Evolutionary conservation across 2,113 vertebrate species (phyloP), one percentile per base, ranked within the genome.

Genomic region (Pedetes capensis): DNA sequence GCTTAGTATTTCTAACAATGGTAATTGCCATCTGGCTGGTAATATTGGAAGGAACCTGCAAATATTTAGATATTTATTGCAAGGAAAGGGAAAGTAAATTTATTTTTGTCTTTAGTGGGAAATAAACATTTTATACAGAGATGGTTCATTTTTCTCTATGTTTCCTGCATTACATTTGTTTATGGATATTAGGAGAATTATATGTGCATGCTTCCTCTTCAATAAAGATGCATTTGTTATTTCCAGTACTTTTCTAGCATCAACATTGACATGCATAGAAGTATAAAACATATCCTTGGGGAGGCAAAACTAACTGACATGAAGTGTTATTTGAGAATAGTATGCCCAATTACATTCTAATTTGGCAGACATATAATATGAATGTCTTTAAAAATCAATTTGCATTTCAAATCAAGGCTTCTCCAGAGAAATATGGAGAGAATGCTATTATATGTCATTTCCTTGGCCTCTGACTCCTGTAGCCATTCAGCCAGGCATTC

Each of bases 401-500:
- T 94, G 37, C 72, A n/a, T 68, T 66, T 94, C 57, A 89, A 80
- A 89, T 55, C 22, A 59, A 85, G 61, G 51, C 18, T 80, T 94
- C n/a, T 59, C n/a, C 79, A 53, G 63, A 81, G 82, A 80, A 94
- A 75, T 47, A 75, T 74, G 64, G 57, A 85, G 66, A 68, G 85
- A 80, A 85, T 74, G 3, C 34, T 66, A 14, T 44, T 74, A 29
- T 51, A 1, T 74, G 74, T 80, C 51, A 68, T 68, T 44, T 89
- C 25, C 20, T 25, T 89, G 37, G n/a, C 57, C 14, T 80, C 57
- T 94, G 66, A 79, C 49, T 89, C 42, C 14, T 49, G 14, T 16
- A 66, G 89, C 29, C 59, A 34, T 85, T 74, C 29, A 85, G 34
- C 23, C 42, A 68, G 64, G 37, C 25, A 16, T 72, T 92, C n/a